Evolutionary conservation across 2,888 invertebrate species (phyloP), one percentile per base, ranked within the genome.

Genomic region (Orthonevra nobilis): DNA sequence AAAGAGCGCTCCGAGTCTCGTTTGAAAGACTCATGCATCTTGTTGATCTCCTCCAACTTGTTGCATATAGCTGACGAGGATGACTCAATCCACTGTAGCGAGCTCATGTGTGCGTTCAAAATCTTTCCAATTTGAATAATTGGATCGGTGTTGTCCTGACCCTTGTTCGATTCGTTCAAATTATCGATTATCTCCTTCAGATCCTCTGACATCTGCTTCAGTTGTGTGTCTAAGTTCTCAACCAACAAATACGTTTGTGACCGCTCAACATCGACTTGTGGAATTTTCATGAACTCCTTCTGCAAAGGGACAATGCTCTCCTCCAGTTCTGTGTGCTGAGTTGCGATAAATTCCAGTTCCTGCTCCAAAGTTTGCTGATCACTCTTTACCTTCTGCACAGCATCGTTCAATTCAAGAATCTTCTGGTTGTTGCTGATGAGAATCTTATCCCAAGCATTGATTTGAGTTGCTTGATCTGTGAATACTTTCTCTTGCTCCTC

Each of bases 41-140:
- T 94, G 15, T 94, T 92, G 19, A 97, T 91, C 61, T 96, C 94
- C 84, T 97, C 96, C 48, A 97, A 90, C 84, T 94, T 94, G 17
- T 93, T 92, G 14, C 93, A 92, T 30, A 97, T 92, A 77, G 93
- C 91, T 0, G 93, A 92, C 2, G 96, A 94, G 61, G 95, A 95
- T 81, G 94, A 93, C 86, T 98, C 97, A 36, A 98, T 93, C 97
- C 97, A 98, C 84, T 97, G 96, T 86, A 98, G 91, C 0, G 97
- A 97, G 44, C 96, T 97, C 94, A 97, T 97, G 86, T 98, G 98
- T 0, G 97, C 97, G 89, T 97, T 98, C 2, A 98, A 90, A 81
- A 98, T 97, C 82, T 96, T 95, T 0, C 96, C 95, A 82, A 98
- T 96, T 90, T 97, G 97, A 5, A 95, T 94, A 46, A 97, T 94